Evolutionary conservation across 2,797 vertebrate species (phyloP), one percentile per base, ranked within the genome.

Genomic region (Jordanella pulchra): DNA sequence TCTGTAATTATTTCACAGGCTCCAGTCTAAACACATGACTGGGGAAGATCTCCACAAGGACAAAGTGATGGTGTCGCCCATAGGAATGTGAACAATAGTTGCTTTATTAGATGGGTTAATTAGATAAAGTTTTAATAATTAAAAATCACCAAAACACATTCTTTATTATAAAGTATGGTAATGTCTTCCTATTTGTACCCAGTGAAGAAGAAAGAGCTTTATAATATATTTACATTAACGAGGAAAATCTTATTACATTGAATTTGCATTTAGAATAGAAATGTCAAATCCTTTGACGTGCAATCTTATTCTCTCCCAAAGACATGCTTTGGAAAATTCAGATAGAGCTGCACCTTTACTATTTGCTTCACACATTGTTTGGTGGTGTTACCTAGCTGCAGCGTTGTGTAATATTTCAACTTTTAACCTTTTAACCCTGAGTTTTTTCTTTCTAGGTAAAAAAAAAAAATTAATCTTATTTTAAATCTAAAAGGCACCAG

Each of bases 11-110:
- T 63, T 7, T 5, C 4, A 13, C 11, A 42, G 35, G 21, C 51
- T 53, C 51, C 23, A 53, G 51, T 53, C 51, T 53, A 11, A n/a
- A 53, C 51, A n/a, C n/a, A 53, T 48, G 47, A 61, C 58, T 61
- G 58, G 58, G 39, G 35, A 39, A 39, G 39, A 63, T 42, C 23
- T 35, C 35, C 23, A 42, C 35, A 63, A n/a, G 60, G 35, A 23
- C 35, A 42, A 63, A 42, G 35, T 25, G 30, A 63, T 42, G 21
- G n/a, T 42, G 14, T 42, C 56, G 23, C 2, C 6, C 39, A 35
- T 42, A 63, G n/a, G 32, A 7, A 39, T 63, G 42, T 63, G 60
- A 23, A 63, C 14, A 21, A 63, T 42, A 39, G 60, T 63, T 63
- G 35, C 32, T 25, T 63, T 42, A n/a, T n/a, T 63, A 35, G n/a